phyloP scores from a whole-genome alignment of 92 coral and sea anemone species.

The Parazoanthus swiftii region DNA sequence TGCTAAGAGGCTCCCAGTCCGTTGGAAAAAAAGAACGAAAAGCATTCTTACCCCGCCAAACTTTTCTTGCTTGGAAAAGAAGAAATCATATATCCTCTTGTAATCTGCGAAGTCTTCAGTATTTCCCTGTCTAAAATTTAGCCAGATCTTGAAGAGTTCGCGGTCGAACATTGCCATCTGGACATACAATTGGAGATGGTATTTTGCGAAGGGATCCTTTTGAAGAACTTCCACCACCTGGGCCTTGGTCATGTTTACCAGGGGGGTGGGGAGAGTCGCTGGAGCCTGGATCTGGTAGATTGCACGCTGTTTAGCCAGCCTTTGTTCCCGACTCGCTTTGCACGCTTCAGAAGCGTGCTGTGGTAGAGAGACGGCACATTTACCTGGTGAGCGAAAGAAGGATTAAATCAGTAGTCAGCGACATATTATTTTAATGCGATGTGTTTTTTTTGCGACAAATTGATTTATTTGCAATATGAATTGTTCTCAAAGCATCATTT shows the following conservation, averaged over 20 bases:
- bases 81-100: constrained; percentile 14
- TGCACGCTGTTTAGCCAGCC: constrained; percentile 22
- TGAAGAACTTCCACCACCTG: not conserved
- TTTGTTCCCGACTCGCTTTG: not conserved
- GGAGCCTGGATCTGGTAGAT: constrained; percentile 29
- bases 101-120: constrained; percentile 12
- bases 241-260: constrained; percentile 15
- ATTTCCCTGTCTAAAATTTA: not conserved
- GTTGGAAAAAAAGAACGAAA: not conserved
- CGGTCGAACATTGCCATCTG: constrained; percentile 26
- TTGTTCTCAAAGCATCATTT: too few species aligned
- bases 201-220: constrained; percentile 19
- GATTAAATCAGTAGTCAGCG: too few species aligned
- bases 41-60: constrained; percentile 28
- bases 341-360: constrained; percentile 10
- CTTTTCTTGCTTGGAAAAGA: constrained; percentile 30
- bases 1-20: not conserved
- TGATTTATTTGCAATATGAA: too few species aligned
- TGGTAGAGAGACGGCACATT: constrained; percentile 14
- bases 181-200: constrained; percentile 21
- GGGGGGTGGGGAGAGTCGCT: constrained; percentile 26
- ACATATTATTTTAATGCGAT: too few species aligned
- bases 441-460: too few species aligned
- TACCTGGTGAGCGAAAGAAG: not conserved
- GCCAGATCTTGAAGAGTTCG: constrained; percentile 5